A percentile compares a stretch with the other conserved stretches of the same genome.
Evolutionary conservation across 37 sponge, comb jelly and placozoan genomes (phyloP).

Genomic region (Oopsacas minuta): DNA sequence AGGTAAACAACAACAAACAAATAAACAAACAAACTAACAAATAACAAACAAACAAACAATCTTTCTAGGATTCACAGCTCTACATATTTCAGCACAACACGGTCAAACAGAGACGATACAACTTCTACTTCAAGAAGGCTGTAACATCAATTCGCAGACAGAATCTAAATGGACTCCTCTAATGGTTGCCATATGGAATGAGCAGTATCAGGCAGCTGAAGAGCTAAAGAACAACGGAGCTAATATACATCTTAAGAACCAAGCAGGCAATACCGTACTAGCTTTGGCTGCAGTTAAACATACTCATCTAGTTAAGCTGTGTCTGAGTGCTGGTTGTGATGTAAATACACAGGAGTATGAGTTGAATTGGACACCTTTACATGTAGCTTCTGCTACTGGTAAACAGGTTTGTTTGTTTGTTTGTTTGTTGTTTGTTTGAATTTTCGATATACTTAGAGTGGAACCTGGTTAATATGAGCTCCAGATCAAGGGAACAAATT

Average conservation of each 20-base stretch:
- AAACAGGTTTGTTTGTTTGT: background rate
- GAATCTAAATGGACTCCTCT: slow-evolving; percentile 28
- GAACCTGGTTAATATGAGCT: background rate
- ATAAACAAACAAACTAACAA: background rate
- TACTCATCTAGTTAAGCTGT: slow-evolving; percentile 19
- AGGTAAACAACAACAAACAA: background rate
- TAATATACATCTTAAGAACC: slow-evolving; percentile 23
- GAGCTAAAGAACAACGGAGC: background rate
- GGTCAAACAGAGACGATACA: slow-evolving; percentile 21
- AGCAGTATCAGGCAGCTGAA: slow-evolving; percentile 17
- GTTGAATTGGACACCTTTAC: background rate
- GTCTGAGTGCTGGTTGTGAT: background rate
- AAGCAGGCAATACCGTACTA: slow-evolving; percentile 20
- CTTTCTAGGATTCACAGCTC: slow-evolving; percentile 26
- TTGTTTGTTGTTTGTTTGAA: background rate
- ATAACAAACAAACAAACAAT: background rate
- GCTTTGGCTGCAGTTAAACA: slow-evolving; percentile 25
- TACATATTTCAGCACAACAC: slow-evolving; percentile 27
- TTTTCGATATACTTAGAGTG: background rate
- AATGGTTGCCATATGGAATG: slow-evolving; percentile 33
- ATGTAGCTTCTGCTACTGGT: slow-evolving; percentile 6
- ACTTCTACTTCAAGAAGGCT: slow-evolving; percentile 23
- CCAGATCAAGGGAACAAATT: background rate
- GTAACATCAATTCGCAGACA: slow-evolving; percentile 4
- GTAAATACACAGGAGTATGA: background rate